Percentiles rank a stretch among this genome's conserved stretches.
These are phyloP conservation scores for Pantherophis alleghaniensis DNA, from an alignment of 2,797 vertebrate species.

Conservation along the genomic window DNA sequence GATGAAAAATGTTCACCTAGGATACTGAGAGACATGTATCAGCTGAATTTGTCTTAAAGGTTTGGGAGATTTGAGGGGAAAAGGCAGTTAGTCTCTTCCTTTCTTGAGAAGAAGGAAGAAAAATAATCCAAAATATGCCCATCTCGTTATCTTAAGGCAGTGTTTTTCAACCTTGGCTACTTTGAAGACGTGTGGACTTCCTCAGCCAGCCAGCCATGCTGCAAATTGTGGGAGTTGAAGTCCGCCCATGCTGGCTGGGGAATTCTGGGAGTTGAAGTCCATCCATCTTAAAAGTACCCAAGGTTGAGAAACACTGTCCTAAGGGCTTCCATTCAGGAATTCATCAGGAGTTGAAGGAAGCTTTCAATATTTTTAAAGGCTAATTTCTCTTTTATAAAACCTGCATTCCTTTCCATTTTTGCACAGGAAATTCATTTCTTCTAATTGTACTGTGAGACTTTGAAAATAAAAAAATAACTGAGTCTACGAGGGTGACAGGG, in stretches of 20 bases:
- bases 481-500: background rate
- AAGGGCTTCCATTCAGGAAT: background rate
- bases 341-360: background rate
- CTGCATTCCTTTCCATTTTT: background rate
- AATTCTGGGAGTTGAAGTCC: too few species aligned
- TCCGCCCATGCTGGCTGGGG: too few species aligned
- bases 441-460: background rate
- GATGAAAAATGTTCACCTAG: constrained; percentile 23
- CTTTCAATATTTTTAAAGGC: background rate
- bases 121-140: background rate
- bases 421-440: background rate
- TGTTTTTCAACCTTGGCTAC: too few species aligned
- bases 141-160: background rate
- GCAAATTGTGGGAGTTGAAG: too few species aligned
- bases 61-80: constrained; percentile 15
- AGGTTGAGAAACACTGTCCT: too few species aligned
- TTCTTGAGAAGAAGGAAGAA: background rate
- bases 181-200: too few species aligned
- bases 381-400: background rate
- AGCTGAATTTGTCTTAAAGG: constrained; percentile 12
- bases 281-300: too few species aligned
- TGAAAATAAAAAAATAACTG: background rate
- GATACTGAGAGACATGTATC: constrained; percentile 19
- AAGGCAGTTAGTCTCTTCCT: background rate
- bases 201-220: too few species aligned